Evolutionary conservation across 2,888 invertebrate species (phyloP).

Genomic region (Nomada lathburiana): DNA sequence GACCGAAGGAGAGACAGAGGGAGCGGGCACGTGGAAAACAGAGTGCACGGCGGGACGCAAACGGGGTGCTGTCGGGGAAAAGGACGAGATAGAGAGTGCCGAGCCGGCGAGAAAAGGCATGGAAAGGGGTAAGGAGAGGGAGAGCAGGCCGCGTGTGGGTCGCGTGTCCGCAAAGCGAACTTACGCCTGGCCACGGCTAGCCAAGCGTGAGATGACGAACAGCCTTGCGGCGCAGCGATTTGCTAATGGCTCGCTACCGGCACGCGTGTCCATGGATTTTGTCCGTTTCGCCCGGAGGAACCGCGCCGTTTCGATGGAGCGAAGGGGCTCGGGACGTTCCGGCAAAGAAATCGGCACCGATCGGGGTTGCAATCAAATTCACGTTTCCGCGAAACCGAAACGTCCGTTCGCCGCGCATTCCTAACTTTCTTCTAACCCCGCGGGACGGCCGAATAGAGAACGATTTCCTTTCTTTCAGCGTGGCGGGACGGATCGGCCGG

Average conservation of each 20-base stretch:
- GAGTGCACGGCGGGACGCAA: not conserved
- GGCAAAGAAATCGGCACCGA: not conserved
- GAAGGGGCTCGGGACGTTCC: not conserved
- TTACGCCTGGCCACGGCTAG: constrained; percentile 74
- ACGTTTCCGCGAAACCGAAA: constrained; percentile 60
- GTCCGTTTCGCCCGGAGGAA: constrained; percentile 2
- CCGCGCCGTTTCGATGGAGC: not conserved
- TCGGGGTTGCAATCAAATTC: not conserved
- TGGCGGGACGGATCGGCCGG: constrained; percentile 6
- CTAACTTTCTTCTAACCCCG: constrained; percentile 63
- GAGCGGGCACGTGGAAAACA: constrained; percentile 11
- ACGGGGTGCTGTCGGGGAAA: constrained; percentile 7
- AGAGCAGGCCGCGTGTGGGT: constrained; percentile 77
- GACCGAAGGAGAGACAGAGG: not conserved
- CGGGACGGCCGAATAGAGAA: constrained; percentile 55
- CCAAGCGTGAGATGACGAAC: constrained; percentile 80
- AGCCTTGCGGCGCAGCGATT: constrained; percentile 73
- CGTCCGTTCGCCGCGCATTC: constrained; percentile 48
- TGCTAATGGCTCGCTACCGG: constrained; percentile 75
- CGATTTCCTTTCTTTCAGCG: constrained; percentile 46
- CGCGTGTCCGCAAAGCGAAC: constrained; percentile 77
- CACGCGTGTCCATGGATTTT: constrained; percentile 38
- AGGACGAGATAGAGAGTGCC: not conserved
- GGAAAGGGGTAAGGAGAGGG: constrained; percentile 41
- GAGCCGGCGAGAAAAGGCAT: not conserved